phyloP scores from a whole-genome alignment of 2,888 invertebrate species.

The Ptilodon capucinus region DNA sequence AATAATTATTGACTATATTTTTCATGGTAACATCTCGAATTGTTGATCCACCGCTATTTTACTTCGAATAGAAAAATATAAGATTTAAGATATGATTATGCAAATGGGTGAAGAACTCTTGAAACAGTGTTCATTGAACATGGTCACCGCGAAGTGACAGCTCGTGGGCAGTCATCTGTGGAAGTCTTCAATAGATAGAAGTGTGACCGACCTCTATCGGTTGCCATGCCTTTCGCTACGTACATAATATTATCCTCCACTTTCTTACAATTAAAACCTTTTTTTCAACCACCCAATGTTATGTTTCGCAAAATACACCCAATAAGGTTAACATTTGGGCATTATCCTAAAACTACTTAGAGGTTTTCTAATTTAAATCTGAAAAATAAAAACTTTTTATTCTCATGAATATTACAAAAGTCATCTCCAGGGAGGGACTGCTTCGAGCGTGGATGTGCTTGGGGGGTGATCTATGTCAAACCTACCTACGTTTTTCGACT shows the following conservation, averaged over 20 bases:
- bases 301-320: too few species aligned
- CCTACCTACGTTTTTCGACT: too few species aligned
- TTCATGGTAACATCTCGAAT: conserved; percentile 16
- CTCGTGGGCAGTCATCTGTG: conserved; percentile 27
- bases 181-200: too few species aligned
- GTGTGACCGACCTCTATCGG: background rate
- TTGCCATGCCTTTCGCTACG: background rate
- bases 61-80: conserved; percentile 15
- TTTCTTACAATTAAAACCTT: background rate
- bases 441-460: too few species aligned
- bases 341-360: too few species aligned
- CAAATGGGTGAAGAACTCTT: conserved; percentile 52
- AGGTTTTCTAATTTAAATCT: too few species aligned
- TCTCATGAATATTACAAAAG: too few species aligned
- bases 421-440: too few species aligned
- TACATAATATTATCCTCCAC: background rate
- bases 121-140: conserved; percentile 36
- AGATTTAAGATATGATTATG: conserved; percentile 45
- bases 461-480: too few species aligned
- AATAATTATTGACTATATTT: background rate
- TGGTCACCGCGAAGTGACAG: conserved; percentile 57
- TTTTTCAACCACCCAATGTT: background rate
- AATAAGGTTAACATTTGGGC: too few species aligned
- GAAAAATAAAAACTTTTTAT: too few species aligned
- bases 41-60: conserved; percentile 11